A percentile compares a stretch with the other conserved stretches of the same genome.
These are phyloP conservation scores for Pemphredon lugubris DNA, from an alignment of 2,888 invertebrate species.

Conservation along the genomic window DNA sequence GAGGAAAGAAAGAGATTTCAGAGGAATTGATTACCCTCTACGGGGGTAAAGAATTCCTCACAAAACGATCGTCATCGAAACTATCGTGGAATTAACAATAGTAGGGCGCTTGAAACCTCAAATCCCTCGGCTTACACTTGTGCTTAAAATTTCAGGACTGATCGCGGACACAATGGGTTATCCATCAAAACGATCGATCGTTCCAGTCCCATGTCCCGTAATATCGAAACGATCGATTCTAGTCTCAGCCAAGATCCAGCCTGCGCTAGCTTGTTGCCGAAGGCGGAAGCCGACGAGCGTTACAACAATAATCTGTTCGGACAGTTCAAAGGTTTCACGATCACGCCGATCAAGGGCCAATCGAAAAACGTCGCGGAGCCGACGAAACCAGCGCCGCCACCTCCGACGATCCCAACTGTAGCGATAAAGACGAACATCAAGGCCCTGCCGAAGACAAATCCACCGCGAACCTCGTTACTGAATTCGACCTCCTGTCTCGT, in stretches of 20 bases:
- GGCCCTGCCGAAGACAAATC: slow-evolving; percentile 67
- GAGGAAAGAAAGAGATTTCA: no score
- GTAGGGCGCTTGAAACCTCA: slow-evolving; percentile 48
- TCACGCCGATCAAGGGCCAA: slow-evolving; percentile 85
- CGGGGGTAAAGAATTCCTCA: no score
- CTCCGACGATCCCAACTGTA: slow-evolving; percentile 83
- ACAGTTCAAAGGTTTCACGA: slow-evolving; percentile 92
- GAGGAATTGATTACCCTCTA: no score
- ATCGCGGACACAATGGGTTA: slow-evolving; percentile 70
- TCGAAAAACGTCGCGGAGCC: slow-evolving; percentile 80
- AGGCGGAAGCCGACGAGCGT: slow-evolving; percentile 78
- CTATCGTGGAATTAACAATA: no score
- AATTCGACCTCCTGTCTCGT: slow-evolving; percentile 22
- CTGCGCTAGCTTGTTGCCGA: slow-evolving; percentile 77
- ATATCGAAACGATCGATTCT: slow-evolving; percentile 78
- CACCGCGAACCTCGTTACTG: slow-evolving; percentile 54
- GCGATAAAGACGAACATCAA: slow-evolving; percentile 76
- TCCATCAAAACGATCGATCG: slow-evolving; percentile 78
- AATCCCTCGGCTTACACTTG: slow-evolving; percentile 65
- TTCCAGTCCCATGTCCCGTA: slow-evolving; percentile 71
- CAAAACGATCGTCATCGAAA: no score
- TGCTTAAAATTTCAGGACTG: slow-evolving; percentile 72
- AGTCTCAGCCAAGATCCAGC: slow-evolving; percentile 78
- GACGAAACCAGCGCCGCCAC: slow-evolving; percentile 85
- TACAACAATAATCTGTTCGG: slow-evolving; percentile 88